Evolutionary conservation across 2,888 invertebrate genomes (phyloP).

Genomic region (Cheilosia urbana): DNA sequence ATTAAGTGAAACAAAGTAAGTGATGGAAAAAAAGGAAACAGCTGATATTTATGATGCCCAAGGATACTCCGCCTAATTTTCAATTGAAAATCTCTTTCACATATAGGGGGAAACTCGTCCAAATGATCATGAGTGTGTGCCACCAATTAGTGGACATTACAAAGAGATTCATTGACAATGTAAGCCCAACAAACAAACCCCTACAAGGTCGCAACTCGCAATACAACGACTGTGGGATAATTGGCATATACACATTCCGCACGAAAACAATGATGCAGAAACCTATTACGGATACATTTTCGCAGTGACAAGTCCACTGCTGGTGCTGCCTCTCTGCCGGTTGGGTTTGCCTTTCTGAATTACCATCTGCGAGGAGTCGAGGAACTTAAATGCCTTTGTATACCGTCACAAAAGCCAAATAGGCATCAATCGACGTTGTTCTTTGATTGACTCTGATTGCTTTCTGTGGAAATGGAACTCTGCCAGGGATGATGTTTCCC

Average conservation of each 20-base stretch:
- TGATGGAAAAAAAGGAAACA: background rate
- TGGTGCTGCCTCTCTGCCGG: background rate
- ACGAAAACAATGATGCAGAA: background rate
- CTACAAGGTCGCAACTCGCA: background rate
- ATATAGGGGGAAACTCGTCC: background rate
- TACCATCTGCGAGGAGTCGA: background rate
- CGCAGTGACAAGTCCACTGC: background rate
- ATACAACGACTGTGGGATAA: slow-evolving; percentile 6
- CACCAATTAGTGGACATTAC: slow-evolving; percentile 36
- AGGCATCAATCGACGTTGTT: slow-evolving; percentile 22
- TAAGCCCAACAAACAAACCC: slow-evolving; percentile 26
- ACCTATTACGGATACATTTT: background rate
- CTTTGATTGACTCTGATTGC: slow-evolving; percentile 43
- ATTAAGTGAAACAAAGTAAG: background rate
- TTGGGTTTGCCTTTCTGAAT: background rate
- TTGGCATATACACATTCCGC: slow-evolving; percentile 19
- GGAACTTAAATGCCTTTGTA: slow-evolving; percentile 3
- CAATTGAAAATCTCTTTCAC: background rate
- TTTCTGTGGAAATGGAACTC: slow-evolving; percentile 8
- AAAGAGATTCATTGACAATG: slow-evolving; percentile 3
- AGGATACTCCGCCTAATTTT: slow-evolving; percentile 11
- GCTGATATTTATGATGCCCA: background rate
- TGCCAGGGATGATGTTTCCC: slow-evolving; percentile 2
- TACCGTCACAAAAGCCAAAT: slow-evolving; percentile 1
- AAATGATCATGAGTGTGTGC: slow-evolving; percentile 9